These are phyloP conservation scores for Aleadryas rufinucha DNA, from an alignment of 2,113 vertebrate genomes.

Conservation along the genomic window DNA sequence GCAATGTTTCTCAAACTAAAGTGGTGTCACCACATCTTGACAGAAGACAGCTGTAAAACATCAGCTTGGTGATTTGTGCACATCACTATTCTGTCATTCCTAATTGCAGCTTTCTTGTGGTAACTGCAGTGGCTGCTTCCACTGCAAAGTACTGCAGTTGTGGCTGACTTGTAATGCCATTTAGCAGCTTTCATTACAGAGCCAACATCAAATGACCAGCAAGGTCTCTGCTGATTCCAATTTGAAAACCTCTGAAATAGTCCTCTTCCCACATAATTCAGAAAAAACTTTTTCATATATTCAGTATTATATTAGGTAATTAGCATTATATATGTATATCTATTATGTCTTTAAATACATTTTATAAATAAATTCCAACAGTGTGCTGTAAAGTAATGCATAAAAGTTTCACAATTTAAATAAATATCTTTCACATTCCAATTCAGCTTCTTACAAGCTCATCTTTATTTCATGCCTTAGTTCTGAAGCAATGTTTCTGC, in stretches of 20 bases:
- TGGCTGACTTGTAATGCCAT: constrained; percentile 5
- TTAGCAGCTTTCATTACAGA: constrained; percentile 29
- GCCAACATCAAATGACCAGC: not conserved
- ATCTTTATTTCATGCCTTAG: constrained; percentile 64
- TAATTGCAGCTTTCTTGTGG: not conserved
- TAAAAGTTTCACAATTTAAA: constrained; percentile 73
- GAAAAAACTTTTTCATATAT: constrained; percentile 49
- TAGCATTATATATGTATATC: constrained; percentile 41
- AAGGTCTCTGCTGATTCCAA: not conserved
- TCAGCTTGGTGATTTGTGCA: not conserved
- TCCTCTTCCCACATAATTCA: constrained; percentile 20
- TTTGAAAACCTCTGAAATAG: constrained; percentile 1
- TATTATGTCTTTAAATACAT: constrained; percentile 54
- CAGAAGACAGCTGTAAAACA: not conserved
- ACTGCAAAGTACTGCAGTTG: not conserved
- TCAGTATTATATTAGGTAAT: constrained; percentile 46
- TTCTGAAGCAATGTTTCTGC: constrained; percentile 66
- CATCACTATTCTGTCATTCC: not conserved
- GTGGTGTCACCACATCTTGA: not conserved
- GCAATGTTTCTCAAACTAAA: constrained; percentile 29
- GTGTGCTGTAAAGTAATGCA: constrained; percentile 62
- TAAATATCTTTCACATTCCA: constrained; percentile 78
- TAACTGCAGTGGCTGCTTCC: not conserved
- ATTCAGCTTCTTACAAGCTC: constrained; percentile 68
- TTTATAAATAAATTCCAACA: constrained; percentile 68